Evolutionary conservation across 2,113 vertebrate species (phyloP).

Genomic region (Rhinoptilus africanus): DNA sequence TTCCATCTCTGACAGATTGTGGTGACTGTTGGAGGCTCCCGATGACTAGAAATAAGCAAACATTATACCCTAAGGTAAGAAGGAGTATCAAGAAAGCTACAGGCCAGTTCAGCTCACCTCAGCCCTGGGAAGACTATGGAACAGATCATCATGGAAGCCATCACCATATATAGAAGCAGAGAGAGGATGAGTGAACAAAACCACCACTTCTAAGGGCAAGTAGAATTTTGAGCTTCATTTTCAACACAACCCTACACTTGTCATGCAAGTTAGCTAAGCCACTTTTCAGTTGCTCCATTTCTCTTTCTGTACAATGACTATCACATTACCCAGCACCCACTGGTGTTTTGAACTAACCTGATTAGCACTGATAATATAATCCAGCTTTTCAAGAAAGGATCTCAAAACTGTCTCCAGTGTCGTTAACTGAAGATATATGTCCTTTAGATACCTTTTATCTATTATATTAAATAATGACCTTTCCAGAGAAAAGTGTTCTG

Average conservation of each 20-base stretch:
- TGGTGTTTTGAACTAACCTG: neutral
- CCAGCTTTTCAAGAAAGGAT: neutral
- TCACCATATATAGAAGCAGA: neutral
- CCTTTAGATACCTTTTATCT: neutral
- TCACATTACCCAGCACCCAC: neutral
- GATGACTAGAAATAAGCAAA: neutral
- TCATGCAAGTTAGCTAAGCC: neutral
- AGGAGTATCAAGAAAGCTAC: neutral
- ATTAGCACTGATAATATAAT: neutral
- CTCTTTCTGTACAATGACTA: neutral
- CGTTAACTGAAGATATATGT: neutral
- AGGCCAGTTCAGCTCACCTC: neutral
- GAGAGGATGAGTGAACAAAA: neutral
- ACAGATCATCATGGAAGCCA: neutral
- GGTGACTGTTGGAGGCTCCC: neutral
- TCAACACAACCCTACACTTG: neutral
- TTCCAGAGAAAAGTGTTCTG: neutral
- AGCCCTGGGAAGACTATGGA: neutral
- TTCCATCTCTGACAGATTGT: neutral
- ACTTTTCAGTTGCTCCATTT: neutral
- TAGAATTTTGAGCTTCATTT: neutral
- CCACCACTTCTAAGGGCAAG: neutral
- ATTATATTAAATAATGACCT: conserved; percentile 1
- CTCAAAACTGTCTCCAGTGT: neutral
- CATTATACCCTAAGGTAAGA: neutral